Conservation (phyloP, 2,888 invertebrate genomes). For the Tanypteryx hageni region DNA sequence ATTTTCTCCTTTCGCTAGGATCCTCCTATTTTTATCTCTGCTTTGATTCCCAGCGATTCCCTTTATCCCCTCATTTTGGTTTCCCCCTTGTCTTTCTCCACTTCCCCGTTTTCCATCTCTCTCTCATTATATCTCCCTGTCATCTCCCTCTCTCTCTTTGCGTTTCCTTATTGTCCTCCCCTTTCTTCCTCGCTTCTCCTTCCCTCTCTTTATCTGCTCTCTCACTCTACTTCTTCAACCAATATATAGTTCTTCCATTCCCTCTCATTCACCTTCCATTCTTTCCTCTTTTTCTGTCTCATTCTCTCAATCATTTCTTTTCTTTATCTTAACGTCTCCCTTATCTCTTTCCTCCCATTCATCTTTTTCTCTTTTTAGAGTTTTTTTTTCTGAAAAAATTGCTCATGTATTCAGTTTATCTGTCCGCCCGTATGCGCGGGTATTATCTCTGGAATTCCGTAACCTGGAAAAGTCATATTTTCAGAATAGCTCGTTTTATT, state of each 20-base stretch:
- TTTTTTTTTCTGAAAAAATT: too few relatives aligned
- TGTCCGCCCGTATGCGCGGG: too few relatives aligned
- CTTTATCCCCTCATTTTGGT: constrained; percentile 21
- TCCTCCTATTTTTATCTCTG: neutral
- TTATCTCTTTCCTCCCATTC: too few relatives aligned
- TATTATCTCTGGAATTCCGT: too few relatives aligned
- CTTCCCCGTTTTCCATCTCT: neutral
- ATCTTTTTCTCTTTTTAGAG: too few relatives aligned
- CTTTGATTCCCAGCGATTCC: neutral
- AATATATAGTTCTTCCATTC: too few relatives aligned
- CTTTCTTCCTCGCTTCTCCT: neutral
- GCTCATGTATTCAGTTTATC: too few relatives aligned
- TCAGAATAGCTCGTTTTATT: too few relatives aligned
- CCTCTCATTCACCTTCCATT: neutral
- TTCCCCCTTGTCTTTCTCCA: neutral
- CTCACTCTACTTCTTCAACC: neutral
- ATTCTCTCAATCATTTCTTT: too few relatives aligned
- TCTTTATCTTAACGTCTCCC: too few relatives aligned
- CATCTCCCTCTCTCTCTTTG: neutral
- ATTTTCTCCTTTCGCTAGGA: neutral
- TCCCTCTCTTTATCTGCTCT: neutral
- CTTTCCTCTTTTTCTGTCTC: neutral
- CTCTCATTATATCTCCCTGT: neutral
- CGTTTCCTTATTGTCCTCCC: neutral
- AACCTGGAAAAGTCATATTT: too few relatives aligned